phyloP scores from a whole-genome alignment of 2,113 vertebrate species.

The Vidua chalybeata region DNA sequence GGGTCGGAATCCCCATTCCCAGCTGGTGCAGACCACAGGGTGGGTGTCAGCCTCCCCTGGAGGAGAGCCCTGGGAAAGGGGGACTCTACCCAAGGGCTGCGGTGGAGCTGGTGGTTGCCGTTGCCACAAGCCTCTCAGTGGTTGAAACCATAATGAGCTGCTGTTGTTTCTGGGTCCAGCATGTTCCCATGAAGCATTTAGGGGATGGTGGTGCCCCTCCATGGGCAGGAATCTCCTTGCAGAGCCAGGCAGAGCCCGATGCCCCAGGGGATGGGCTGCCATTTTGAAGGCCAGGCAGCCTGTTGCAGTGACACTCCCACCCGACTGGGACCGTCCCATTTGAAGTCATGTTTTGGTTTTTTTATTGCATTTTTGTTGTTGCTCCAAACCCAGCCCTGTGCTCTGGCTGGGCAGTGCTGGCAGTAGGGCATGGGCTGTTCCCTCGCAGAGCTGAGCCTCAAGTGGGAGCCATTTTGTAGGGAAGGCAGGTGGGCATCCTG shows the following conservation, averaged over 20 bases:
- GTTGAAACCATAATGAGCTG: background rate
- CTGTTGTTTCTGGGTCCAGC: background rate
- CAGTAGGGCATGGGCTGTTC: rapidly evolving
- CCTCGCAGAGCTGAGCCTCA: rapidly evolving
- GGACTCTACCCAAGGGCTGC: background rate
- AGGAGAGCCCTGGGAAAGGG: background rate
- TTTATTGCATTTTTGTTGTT: background rate
- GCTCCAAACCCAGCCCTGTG: background rate
- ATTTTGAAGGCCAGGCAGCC: background rate
- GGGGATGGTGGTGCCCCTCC: background rate
- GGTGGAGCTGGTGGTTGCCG: background rate
- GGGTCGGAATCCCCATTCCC: background rate
- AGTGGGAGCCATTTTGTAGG: background rate
- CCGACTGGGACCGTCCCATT: background rate
- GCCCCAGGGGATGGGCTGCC: background rate
- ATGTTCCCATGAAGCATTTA: background rate
- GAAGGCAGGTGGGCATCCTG: background rate
- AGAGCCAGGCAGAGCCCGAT: background rate
- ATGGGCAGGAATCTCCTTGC: background rate
- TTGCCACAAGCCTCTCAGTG: background rate
- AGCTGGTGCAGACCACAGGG: background rate
- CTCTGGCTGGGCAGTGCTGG: background rate
- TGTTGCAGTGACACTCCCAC: background rate
- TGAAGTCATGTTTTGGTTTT: background rate
- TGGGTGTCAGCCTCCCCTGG: background rate